phyloP scores from a whole-genome alignment of 2,113 vertebrate species.

The Halichoerus grypus region DNA sequence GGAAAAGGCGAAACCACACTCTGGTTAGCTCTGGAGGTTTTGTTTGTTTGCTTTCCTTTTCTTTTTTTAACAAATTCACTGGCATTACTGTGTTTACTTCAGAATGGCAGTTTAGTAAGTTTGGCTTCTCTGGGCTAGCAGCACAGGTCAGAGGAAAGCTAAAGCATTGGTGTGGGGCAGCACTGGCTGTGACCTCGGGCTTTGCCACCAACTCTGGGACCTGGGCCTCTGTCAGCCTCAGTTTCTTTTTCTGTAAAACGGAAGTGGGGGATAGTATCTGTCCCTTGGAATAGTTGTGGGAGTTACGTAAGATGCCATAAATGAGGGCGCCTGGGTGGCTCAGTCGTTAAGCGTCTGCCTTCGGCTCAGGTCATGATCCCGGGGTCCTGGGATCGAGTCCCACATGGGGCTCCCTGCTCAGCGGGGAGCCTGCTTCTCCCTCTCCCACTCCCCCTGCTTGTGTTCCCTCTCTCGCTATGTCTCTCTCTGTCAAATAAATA shows the following conservation, averaged over 20 bases:
- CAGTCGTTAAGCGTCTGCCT: too few relatives aligned
- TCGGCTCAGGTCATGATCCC: too few relatives aligned
- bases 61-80: background rate
- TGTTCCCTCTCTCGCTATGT: too few relatives aligned
- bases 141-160: background rate
- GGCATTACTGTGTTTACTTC: constrained; percentile 37
- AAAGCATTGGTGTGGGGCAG: background rate
- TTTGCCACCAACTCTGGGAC: background rate
- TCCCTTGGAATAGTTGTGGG: constrained; percentile 9
- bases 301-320: background rate
- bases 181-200: background rate
- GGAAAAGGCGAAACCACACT: constrained; percentile 5
- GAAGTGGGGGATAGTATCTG: background rate
- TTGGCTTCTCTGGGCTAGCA: constrained; percentile 20
- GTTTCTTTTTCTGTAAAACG: background rate
- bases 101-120: background rate
- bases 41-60: constrained; percentile 29
- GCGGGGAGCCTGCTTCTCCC: too few relatives aligned
- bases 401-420: too few relatives aligned
- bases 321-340: too few relatives aligned
- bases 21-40: constrained; percentile 15
- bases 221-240: background rate
- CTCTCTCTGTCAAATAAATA: too few relatives aligned
- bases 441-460: too few relatives aligned
- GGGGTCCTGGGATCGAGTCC: too few relatives aligned